These are phyloP conservation scores for Neelides sp. DNA, from an alignment of 1,140 invertebrate species.

Conservation along the genomic window DNA sequence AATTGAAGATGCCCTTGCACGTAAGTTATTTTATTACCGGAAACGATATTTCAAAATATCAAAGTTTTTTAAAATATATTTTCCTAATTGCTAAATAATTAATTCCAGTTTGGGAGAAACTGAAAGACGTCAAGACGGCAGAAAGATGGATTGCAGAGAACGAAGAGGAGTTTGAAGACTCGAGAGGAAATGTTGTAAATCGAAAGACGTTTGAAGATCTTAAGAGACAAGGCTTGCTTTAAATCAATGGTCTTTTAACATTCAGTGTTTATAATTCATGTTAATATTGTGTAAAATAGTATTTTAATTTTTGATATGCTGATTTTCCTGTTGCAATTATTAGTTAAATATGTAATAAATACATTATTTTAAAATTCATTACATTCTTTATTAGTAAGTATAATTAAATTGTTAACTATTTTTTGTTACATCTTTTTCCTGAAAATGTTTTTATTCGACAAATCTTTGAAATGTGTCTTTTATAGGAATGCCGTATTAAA, in stretches of 20 bases:
- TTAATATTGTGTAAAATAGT: neutral
- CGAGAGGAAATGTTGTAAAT: constrained; percentile 95
- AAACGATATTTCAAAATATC: constrained; percentile 1
- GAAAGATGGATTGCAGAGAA: constrained; percentile 94
- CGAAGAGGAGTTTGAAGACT: constrained; percentile 98
- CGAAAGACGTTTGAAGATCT: constrained; percentile 97
- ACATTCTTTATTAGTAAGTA: no score
- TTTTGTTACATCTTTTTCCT: no score
- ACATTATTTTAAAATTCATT: no score
- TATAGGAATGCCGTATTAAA: no score
- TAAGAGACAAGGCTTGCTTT: constrained; percentile 92
- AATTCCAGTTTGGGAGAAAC: constrained; percentile 82
- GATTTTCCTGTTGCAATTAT: no score
- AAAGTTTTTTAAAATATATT: constrained; percentile 14
- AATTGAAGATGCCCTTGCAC: constrained; percentile 91
- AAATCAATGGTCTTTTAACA: constrained; percentile 27
- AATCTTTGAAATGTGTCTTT: no score
- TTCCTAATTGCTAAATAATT: constrained; percentile 22
- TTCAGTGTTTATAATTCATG: neutral
- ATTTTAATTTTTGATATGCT: neutral
- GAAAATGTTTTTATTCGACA: no score
- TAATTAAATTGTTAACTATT: no score
- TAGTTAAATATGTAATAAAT: no score
- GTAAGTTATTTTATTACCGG: constrained; percentile 43
- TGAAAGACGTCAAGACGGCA: constrained; percentile 85